A percentile compares a stretch with the other conserved stretches of the same genome.
phyloP scores from a whole-genome alignment of 2,888 invertebrate genomes.

The Cephus runcator region DNA sequence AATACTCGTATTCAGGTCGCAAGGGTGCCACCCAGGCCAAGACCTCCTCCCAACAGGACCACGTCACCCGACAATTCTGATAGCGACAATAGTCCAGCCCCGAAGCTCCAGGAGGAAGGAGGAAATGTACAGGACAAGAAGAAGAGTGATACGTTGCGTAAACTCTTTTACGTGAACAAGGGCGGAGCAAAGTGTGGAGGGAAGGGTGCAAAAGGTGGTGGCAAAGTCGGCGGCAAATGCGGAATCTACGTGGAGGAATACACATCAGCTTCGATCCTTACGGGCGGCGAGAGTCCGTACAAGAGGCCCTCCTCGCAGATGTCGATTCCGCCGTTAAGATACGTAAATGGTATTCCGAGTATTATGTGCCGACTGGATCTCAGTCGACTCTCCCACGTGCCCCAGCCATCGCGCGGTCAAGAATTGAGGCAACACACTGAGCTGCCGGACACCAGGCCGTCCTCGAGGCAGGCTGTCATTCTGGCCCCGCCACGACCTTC shows the following conservation, averaged over 20 bases:
- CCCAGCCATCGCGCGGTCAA: conserved; percentile 63
- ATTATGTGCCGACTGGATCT: conserved; percentile 66
- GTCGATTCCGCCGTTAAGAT: conserved; percentile 47
- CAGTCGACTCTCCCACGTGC: conserved; percentile 55
- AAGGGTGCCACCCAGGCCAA: conserved; percentile 44
- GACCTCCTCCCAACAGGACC: conserved; percentile 53
- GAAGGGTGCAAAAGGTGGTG: conserved; percentile 72
- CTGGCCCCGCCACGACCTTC: conserved; percentile 59
- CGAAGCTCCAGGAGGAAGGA: conserved; percentile 66
- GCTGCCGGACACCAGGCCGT: conserved; percentile 67
- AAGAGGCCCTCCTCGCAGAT: conserved; percentile 54
- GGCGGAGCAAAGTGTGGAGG: conserved; percentile 68
- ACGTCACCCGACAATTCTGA: conserved; percentile 63
- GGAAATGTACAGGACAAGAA: conserved; percentile 75
- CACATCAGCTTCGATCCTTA: conserved; percentile 57
- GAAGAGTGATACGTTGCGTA: conserved; percentile 75
- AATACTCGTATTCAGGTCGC: conserved; percentile 51
- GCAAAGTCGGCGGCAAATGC: conserved; percentile 77
- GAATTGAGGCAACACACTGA: conserved; percentile 68
- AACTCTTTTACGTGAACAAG: conserved; percentile 71
- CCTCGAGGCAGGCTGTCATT: conserved; percentile 51
- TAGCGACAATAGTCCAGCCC: conserved; percentile 61
- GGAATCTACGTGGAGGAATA: conserved; percentile 66
- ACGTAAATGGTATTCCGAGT: conserved; percentile 55
- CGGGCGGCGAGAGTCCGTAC: conserved; percentile 65